Percentiles rank a stretch among this genome's conserved stretches.
Evolutionary conservation across 2,113 vertebrate species (phyloP).

Genomic region (Lonchura striata): DNA sequence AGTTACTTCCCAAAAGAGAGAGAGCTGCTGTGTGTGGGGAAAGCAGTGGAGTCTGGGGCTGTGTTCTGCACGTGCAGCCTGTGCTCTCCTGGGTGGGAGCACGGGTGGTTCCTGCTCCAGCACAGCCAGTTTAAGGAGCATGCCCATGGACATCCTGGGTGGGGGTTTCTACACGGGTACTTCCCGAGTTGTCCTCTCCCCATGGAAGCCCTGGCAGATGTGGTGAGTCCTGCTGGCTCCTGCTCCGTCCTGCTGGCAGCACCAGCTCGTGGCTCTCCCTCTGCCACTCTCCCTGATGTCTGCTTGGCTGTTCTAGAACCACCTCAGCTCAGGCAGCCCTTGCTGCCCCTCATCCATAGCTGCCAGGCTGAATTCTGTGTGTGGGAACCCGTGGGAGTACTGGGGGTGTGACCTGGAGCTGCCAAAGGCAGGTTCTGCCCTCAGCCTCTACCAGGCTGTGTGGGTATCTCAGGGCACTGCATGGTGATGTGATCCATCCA

Average conservation of each 20-base stretch:
- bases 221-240: fast-evolving
- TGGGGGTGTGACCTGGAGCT: fast-evolving
- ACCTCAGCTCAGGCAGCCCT: not conserved
- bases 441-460: not conserved
- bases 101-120: not conserved
- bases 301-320: not conserved
- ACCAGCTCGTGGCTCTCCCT: not conserved
- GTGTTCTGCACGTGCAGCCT: not conserved
- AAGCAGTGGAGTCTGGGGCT: not conserved
- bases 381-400: fast-evolving
- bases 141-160: fast-evolving
- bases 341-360: not conserved
- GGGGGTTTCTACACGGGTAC: fast-evolving
- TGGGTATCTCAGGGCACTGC: not conserved
- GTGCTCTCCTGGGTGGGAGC: not conserved
- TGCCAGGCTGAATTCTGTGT: not conserved
- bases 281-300: not conserved
- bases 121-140: not conserved
- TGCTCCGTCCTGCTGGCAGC: not conserved
- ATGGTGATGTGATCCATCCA: not conserved
- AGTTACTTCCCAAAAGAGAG: not conserved
- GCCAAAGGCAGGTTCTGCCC: not conserved
- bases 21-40: not conserved
- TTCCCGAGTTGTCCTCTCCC: not conserved
- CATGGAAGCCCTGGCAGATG: fast-evolving